A percentile compares a stretch with the other conserved stretches of the same genome.
These are phyloP conservation scores for Spinibarbus caldwelli DNA, from an alignment of 2,797 vertebrate genomes.

Conservation along the genomic window DNA sequence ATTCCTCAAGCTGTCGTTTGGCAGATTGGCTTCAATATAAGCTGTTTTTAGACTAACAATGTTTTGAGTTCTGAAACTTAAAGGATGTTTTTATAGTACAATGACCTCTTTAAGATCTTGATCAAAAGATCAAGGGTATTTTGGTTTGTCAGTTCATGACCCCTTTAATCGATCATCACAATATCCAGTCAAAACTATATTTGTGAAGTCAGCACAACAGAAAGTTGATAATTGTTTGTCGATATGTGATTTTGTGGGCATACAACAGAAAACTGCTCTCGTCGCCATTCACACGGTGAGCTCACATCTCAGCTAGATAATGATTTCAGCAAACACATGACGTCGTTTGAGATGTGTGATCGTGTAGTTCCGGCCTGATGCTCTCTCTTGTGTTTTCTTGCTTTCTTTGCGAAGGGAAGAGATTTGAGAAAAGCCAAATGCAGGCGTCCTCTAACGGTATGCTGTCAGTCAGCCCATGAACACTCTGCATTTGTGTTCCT, in stretches of 20 bases:
- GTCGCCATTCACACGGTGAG: no score
- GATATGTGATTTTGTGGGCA: not conserved
- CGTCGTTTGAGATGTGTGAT: constrained; percentile 58
- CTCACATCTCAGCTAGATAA: not conserved
- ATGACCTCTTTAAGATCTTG: no score
- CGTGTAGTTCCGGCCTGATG: constrained; percentile 41
- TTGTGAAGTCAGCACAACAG: not conserved
- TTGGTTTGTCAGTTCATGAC: not conserved
- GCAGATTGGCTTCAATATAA: no score
- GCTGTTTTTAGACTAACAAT: no score
- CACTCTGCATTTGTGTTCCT: constrained; percentile 69
- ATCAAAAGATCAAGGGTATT: not conserved
- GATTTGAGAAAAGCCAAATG: constrained; percentile 75
- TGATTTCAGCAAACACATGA: not conserved
- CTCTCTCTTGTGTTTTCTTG: constrained; percentile 38
- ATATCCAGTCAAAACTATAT: not conserved
- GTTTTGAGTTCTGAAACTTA: not conserved
- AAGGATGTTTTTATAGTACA: not conserved
- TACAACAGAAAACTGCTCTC: not conserved
- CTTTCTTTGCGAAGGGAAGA: constrained; percentile 76
- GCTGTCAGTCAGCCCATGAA: constrained; percentile 73
- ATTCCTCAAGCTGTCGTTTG: no score
- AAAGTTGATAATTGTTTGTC: constrained; percentile 45
- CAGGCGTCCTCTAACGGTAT: constrained; percentile 82
- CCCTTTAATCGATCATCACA: not conserved